Percentiles rank a stretch among this genome's conserved stretches.
These are phyloP conservation scores for Drosophila neonasuta DNA, from an alignment of 2,888 invertebrate genomes.

Conservation along the genomic window DNA sequence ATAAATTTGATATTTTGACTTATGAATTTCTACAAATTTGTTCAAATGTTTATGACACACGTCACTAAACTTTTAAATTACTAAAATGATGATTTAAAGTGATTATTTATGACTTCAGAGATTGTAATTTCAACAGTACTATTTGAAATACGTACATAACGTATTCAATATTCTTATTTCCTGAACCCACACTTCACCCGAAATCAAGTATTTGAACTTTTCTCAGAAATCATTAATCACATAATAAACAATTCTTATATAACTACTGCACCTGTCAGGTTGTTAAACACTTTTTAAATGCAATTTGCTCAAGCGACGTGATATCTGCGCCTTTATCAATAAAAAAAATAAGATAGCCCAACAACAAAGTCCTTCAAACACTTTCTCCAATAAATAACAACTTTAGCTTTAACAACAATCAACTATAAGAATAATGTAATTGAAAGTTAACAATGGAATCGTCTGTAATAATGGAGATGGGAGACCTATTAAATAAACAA, in stretches of 20 bases:
- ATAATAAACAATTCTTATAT: constrained; percentile 2
- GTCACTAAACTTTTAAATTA: no score
- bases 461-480: constrained; percentile 32
- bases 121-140: no score
- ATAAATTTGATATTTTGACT: background rate
- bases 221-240: background rate
- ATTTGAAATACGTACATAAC: no score
- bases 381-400: constrained; percentile 49
- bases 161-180: no score
- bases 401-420: constrained; percentile 6
- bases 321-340: constrained; percentile 36
- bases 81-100: no score
- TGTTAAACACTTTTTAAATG: constrained; percentile 23
- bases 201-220: background rate
- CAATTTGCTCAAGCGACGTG: constrained; percentile 47
- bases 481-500: constrained; percentile 24
- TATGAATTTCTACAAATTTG: background rate
- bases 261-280: constrained; percentile 34
- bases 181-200: background rate
- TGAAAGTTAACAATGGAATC: constrained; percentile 31
- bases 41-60: no score
- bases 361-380: constrained; percentile 13
- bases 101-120: no score
- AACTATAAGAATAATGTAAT: constrained; percentile 6
- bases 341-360: background rate